These are phyloP conservation scores for Cephalopterus ornatus DNA, from an alignment of 2,113 vertebrate species.

Conservation along the genomic window DNA sequence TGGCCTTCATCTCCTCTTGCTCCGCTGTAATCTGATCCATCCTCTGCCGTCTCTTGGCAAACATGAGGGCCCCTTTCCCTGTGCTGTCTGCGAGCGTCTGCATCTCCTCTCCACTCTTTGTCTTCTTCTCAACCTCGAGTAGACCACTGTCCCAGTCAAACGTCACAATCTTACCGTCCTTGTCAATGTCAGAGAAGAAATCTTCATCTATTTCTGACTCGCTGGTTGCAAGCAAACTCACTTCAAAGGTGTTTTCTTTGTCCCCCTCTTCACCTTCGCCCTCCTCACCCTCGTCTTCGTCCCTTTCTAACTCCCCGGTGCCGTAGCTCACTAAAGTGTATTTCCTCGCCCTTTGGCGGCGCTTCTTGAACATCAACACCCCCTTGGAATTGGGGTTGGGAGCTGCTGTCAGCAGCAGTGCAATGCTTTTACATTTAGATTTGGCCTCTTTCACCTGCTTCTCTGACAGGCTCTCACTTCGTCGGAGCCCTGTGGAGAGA, in stretches of 20 bases:
- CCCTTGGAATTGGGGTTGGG: conserved; percentile 95
- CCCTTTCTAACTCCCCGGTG: conserved; percentile 85
- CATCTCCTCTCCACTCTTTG: conserved; percentile 80
- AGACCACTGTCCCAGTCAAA: conserved; percentile 89
- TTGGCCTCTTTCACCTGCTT: conserved; percentile 97
- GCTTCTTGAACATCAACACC: conserved; percentile 98
- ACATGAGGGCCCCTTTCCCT: conserved; percentile 95
- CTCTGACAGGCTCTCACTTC: conserved; percentile 93
- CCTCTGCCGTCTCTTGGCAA: conserved; percentile 87
- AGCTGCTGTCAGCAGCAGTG: conserved; percentile 89
- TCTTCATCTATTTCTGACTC: conserved; percentile 87
- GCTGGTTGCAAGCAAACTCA: conserved; percentile 72
- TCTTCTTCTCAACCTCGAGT: conserved; percentile 85
- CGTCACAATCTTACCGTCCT: conserved; percentile 76
- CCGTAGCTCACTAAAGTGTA: conserved; percentile 98
- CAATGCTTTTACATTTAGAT: conserved; percentile 98
- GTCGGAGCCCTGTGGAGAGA: conserved; percentile 83
- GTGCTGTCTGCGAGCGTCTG: conserved; percentile 87
- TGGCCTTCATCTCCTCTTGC: conserved; percentile 84
- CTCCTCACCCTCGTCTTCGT: conserved; percentile 79
- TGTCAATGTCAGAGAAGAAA: conserved; percentile 77
- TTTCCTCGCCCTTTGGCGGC: conserved; percentile 90
- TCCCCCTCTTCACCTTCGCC: conserved; percentile 72
- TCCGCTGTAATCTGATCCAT: conserved; percentile 94
- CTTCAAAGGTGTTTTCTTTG: conserved; percentile 81